phyloP scores from a whole-genome alignment of 2,888 invertebrate genomes.

The Seira ritae region DNA sequence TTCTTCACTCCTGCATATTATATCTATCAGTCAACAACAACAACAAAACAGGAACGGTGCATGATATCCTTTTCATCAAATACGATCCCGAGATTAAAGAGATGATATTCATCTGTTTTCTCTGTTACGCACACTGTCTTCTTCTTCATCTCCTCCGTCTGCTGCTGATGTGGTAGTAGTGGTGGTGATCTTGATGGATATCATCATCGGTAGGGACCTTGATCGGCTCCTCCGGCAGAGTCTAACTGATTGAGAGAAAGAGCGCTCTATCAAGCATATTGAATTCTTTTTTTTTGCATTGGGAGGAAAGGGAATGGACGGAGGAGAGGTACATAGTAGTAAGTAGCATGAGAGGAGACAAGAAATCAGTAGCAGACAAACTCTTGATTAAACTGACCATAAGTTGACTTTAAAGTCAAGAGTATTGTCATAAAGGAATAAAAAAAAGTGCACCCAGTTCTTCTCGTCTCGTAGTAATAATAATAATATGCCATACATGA shows the following conservation, averaged over 20 bases:
- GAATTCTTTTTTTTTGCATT: background rate
- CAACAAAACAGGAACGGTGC: conserved; percentile 5
- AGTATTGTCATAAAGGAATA: conserved; percentile 3
- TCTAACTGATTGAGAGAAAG: background rate
- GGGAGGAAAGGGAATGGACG: background rate
- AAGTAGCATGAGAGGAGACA: background rate
- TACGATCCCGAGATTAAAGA: conserved; percentile 4
- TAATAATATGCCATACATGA: too few species aligned
- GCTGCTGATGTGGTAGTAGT: too few species aligned
- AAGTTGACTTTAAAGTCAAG: conserved; percentile 37
- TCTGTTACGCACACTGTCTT: conserved; percentile 22
- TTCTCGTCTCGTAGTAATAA: too few species aligned
- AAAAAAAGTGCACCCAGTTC: background rate
- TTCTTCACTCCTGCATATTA: conserved; percentile 30
- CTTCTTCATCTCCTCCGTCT: conserved; percentile 25
- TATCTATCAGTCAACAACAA: conserved; percentile 49
- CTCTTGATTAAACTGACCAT: conserved; percentile 46
- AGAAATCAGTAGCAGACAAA: conserved; percentile 39
- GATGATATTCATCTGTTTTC: conserved; percentile 38
- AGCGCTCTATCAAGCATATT: background rate
- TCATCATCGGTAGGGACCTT: background rate
- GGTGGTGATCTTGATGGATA: conserved; percentile 1
- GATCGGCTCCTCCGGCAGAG: background rate
- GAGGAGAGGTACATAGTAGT: background rate
- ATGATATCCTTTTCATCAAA: conserved; percentile 34